phyloP scores from a whole-genome alignment of 2,797 vertebrate genomes.

The Spinibarbus caldwelli region DNA sequence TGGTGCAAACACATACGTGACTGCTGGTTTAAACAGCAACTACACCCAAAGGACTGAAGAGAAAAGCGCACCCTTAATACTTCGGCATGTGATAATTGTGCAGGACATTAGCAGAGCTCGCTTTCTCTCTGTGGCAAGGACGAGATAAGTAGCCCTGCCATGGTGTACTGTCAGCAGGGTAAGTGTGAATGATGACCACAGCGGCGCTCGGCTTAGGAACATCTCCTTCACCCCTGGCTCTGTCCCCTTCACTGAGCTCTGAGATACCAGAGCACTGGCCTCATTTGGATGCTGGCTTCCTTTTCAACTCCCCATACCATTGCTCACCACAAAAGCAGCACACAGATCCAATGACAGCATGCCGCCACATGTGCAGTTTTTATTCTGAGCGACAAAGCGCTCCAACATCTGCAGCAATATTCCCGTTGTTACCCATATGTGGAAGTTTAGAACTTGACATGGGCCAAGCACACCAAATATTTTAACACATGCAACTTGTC shows the following conservation, averaged over 20 bases:
- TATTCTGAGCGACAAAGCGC: slow-evolving; percentile 20
- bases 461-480: not conserved
- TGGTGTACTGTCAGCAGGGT: slow-evolving; percentile 60
- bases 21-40: slow-evolving; percentile 2
- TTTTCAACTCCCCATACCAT: slow-evolving; percentile 32
- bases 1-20: slow-evolving; percentile 19
- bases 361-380: slow-evolving; percentile 24
- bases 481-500: not conserved
- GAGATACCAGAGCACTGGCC: slow-evolving; percentile 53
- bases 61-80: slow-evolving; percentile 45
- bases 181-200: slow-evolving; percentile 67
- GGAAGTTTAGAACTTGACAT: not conserved
- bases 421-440: not conserved
- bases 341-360: slow-evolving; percentile 34
- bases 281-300: slow-evolving; percentile 52
- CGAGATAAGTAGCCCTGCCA: slow-evolving; percentile 65
- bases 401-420: not conserved
- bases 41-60: slow-evolving; percentile 24
- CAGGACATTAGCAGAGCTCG: slow-evolving; percentile 52
- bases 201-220: slow-evolving; percentile 52
- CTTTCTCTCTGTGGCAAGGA: slow-evolving; percentile 46
- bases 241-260: slow-evolving; percentile 52
- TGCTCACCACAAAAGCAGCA: slow-evolving; percentile 32
- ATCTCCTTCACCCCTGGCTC: slow-evolving; percentile 65
- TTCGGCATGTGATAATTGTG: slow-evolving; percentile 55